Base-by-base conservation (phyloP, 2,113 vertebrate genomes). In the Heliornis fulica region DNA sequence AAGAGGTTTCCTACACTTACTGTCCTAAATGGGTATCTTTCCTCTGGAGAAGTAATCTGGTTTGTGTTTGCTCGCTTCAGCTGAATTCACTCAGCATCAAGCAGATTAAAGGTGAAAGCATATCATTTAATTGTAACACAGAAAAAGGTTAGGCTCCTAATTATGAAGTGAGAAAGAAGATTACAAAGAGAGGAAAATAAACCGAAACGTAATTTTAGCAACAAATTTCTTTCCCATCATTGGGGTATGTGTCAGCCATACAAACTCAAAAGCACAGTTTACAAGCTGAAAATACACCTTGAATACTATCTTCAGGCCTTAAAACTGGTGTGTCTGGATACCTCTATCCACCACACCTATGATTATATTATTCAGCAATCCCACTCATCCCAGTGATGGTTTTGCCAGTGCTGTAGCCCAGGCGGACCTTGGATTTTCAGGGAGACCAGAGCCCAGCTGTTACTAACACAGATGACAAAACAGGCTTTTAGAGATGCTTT, bases 31-130 rank as follows among this genome's bases (percentile, higher is more conserved):
- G 43, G n/a, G 2, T 34, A 14, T 21, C 7, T 15, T 16, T 50
- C 68, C 80, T 25, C 50, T 2, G 13, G 45, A 50, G 83, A 23
- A 61, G 45, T 41, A 70, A 48, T 28, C 56, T 53, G 38, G 64
- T 54, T 59, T 32, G 56, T 21, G 51, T 25, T 48, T 70, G 46
- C 43, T 28, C 61, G 51, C 72, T 82, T 48, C 86, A 54, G 45
- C 0, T 88, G 51, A 71, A 68, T 9, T 87, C 56, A 15, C 68
- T 81, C 54, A 31, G 13, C 38, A 45, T 59, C 71, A 56, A 51
- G 66, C 68, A 94, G 60, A 18, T 50, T 23, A 85, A 79, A 94
- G 72, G 80, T 65, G 91, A 95, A 94, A 87, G 59, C 28, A 34
- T 63, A n/a, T 41, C 16, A 90, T 89, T 90, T 53, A 69, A 38